Percentiles rank a stretch among this genome's conserved stretches.
Evolutionary conservation across 2,888 invertebrate genomes (phyloP).

Genomic region (Flexamia atlantica): DNA sequence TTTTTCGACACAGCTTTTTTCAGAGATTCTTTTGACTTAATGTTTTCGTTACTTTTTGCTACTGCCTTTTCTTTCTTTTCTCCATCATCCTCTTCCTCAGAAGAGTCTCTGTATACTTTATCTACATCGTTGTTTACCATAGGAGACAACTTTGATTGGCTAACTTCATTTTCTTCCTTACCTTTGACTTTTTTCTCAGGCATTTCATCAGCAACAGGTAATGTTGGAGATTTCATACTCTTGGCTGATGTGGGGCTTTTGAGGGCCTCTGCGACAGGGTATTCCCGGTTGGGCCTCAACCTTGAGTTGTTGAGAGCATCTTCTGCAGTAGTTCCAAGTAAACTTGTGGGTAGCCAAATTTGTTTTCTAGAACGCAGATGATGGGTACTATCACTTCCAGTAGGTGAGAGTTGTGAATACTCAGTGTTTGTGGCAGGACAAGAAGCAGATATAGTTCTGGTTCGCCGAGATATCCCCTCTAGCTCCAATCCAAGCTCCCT

Average conservation of each 20-base stretch:
- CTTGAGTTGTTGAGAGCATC: conserved; percentile 69
- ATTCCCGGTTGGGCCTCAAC: conserved; percentile 41
- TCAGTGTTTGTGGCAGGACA: conserved; percentile 65
- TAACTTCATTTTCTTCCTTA: conserved; percentile 18
- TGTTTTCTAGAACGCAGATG: conserved; percentile 67
- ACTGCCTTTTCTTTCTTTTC: not conserved
- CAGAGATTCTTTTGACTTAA: not conserved
- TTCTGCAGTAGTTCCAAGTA: conserved; percentile 74
- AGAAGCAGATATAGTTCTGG: conserved; percentile 62
- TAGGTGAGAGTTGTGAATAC: conserved; percentile 65
- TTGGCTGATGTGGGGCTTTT: conserved; percentile 31
- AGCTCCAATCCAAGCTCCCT: conserved; percentile 17
- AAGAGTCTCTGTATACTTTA: not conserved
- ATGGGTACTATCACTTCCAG: conserved; percentile 65
- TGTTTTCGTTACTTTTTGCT: not conserved
- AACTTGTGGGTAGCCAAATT: conserved; percentile 71
- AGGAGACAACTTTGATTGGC: not conserved
- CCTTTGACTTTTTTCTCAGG: conserved; percentile 1
- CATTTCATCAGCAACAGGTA: not conserved
- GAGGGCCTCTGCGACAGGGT: conserved; percentile 38
- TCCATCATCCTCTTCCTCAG: conserved; percentile 21
- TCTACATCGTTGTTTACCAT: not conserved
- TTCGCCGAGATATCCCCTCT: conserved; percentile 39
- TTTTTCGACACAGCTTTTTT: conserved; percentile 7
- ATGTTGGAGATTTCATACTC: conserved; percentile 40